Percentiles rank a stretch among this genome's conserved stretches.
Conservation (phyloP, 2,888 invertebrate species). For the Uropetala carovei region DNA sequence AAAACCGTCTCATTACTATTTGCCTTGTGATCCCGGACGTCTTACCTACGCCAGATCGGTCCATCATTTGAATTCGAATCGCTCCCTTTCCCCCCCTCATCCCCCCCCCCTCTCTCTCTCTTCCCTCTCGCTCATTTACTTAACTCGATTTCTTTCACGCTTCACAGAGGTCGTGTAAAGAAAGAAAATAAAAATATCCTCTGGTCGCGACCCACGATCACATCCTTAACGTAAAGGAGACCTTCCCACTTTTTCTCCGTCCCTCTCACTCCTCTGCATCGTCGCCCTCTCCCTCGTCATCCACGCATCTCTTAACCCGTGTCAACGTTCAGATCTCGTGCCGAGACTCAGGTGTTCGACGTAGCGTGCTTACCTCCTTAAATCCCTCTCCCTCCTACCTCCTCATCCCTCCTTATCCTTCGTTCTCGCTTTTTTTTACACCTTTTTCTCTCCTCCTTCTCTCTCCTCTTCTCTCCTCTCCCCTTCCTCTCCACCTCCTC, state of each 20-base stretch:
- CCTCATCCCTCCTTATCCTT: neutral
- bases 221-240: neutral
- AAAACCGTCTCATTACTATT: neutral
- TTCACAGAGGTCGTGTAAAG: neutral
- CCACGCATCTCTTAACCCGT: neutral
- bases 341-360: slow-evolving; percentile 47
- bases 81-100: neutral
- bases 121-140: slow-evolving; percentile 11
- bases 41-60: neutral
- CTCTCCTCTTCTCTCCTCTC: neutral
- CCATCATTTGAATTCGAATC: slow-evolving; percentile 38
- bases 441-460: neutral
- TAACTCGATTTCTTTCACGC: slow-evolving; percentile 40
- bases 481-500: neutral
- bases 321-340: slow-evolving; percentile 45
- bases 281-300: slow-evolving; percentile 15
- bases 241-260: slow-evolving; percentile 15
- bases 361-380: slow-evolving; percentile 1
- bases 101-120: neutral
- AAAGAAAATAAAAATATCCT: neutral
- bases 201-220: slow-evolving; percentile 17
- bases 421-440: neutral
- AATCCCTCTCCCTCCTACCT: neutral
- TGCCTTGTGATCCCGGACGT: neutral
- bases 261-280: neutral